These are phyloP conservation scores for Drosophila seclusa DNA, from an alignment of 2,888 invertebrate species.

Conservation along the genomic window DNA sequence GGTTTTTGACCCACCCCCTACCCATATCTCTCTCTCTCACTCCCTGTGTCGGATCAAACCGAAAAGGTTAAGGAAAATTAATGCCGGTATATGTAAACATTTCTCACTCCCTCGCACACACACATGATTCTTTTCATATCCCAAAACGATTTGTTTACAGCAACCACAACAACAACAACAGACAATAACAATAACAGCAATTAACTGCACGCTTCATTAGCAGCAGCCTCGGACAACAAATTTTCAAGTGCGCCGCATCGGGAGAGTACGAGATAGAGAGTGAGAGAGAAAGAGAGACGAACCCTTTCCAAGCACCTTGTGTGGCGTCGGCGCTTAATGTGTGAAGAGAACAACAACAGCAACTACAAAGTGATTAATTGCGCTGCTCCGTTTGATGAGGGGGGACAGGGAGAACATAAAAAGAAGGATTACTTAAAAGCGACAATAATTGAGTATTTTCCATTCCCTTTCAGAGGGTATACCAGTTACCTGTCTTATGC, in stretches of 20 bases:
- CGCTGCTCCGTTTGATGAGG: constrained; percentile 24
- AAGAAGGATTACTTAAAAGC: constrained; percentile 10
- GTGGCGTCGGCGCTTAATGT: constrained; percentile 27
- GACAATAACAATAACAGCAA: constrained; percentile 61
- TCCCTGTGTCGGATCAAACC: constrained; percentile 17
- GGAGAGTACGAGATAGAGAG: constrained; percentile 3
- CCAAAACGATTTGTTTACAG: constrained; percentile 68
- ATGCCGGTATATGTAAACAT: constrained; percentile 43
- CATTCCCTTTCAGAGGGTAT: background rate
- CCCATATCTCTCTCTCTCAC: background rate
- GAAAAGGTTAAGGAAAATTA: constrained; percentile 52
- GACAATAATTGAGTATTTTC: background rate
- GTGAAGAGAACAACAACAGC: constrained; percentile 21
- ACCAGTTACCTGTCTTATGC: background rate
- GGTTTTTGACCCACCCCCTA: constrained; percentile 51
- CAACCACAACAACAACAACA: constrained; percentile 20
- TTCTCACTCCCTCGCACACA: background rate
- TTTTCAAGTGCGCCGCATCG: constrained; percentile 68
- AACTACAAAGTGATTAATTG: constrained; percentile 70
- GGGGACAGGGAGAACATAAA: constrained; percentile 9
- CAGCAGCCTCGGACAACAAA: constrained; percentile 76
- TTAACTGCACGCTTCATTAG: constrained; percentile 77
- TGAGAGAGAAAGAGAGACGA: constrained; percentile 16
- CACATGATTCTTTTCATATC: constrained; percentile 9
- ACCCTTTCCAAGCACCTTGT: constrained; percentile 59